These are phyloP conservation scores for Platygyra sinensis DNA, from an alignment of 64 coral and sea anemone genomes.

Conservation along the genomic window DNA sequence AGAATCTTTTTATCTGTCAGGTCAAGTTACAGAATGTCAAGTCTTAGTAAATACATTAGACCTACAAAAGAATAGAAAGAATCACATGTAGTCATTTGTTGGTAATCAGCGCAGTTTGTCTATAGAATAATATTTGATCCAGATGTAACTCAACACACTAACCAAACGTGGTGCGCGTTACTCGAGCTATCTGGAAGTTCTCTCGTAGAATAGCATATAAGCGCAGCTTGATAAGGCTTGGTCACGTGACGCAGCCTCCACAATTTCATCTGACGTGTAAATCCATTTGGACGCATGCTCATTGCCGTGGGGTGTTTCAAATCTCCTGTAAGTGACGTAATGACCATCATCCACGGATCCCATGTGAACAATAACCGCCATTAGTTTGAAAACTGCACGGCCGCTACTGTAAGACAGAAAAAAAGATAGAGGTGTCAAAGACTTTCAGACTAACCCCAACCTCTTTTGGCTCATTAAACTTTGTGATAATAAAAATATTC, in stretches of 20 bases:
- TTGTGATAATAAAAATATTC: no score
- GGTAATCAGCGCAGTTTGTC: neutral
- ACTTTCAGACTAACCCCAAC: no score
- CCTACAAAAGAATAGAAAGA: neutral
- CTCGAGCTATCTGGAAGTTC: slow-evolving; percentile 10
- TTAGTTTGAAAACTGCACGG: slow-evolving; percentile 69
- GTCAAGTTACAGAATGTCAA: neutral
- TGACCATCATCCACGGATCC: slow-evolving; percentile 90
- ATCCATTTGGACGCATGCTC: slow-evolving; percentile 53
- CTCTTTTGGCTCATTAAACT: no score
- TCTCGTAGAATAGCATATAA: slow-evolving; percentile 96
- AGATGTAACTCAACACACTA: neutral
- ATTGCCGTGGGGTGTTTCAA: slow-evolving; percentile 23
- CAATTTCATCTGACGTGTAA: slow-evolving; percentile 82
- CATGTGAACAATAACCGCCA: slow-evolving; percentile 91
- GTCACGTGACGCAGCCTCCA: slow-evolving; percentile 55
- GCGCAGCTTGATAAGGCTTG: slow-evolving; percentile 80
- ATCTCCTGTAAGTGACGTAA: slow-evolving; percentile 95
- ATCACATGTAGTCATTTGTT: neutral
- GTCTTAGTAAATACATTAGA: neutral
- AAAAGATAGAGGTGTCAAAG: neutral
- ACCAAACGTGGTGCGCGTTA: neutral
- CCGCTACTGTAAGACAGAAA: slow-evolving; percentile 15
- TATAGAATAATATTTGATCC: neutral
- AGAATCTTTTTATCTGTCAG: no score